Conservation (phyloP, 2,888 invertebrate genomes). For the Tortricodes alternella region DNA sequence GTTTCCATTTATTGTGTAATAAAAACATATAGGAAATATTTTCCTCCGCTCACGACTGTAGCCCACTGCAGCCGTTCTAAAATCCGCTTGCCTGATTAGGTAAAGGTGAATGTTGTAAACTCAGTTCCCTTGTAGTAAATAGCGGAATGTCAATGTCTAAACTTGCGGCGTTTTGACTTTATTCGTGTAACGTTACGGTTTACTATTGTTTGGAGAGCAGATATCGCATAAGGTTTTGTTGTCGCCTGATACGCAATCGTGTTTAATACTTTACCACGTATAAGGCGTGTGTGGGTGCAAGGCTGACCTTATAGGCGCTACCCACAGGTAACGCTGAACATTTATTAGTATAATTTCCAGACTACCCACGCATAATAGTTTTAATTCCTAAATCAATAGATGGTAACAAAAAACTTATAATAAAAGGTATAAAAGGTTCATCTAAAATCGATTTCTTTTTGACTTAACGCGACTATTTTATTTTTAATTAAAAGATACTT, state of each 20-base stretch:
- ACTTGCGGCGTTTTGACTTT: constrained; percentile 17
- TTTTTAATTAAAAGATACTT: too few species aligned
- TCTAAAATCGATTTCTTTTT: too few species aligned
- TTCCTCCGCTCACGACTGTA: constrained; percentile 58
- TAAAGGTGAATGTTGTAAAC: constrained; percentile 81
- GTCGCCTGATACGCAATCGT: constrained; percentile 32
- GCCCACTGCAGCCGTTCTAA: constrained; percentile 76
- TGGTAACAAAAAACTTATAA: background rate
- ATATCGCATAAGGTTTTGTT: constrained; percentile 41
- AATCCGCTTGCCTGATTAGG: constrained; percentile 81
- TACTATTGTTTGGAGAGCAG: constrained; percentile 34
- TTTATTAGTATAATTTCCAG: constrained; percentile 77
- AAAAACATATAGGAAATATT: constrained; percentile 43
- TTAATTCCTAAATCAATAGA: constrained; percentile 45
- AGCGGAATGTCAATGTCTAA: constrained; percentile 28
- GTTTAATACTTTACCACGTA: constrained; percentile 66
- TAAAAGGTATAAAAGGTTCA: too few species aligned
- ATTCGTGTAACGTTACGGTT: constrained; percentile 33
- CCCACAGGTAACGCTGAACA: constrained; percentile 72
- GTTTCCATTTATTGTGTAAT: too few species aligned
- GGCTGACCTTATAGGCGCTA: constrained; percentile 79
- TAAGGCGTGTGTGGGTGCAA: constrained; percentile 80
- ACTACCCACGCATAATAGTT: constrained; percentile 65
- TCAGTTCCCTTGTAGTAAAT: constrained; percentile 45
- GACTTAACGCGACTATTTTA: too few species aligned